A percentile compares a stretch with the other conserved stretches of the same genome.
phyloP scores from a whole-genome alignment of 1,140 invertebrate genomes.

The Camponotus vicinus region DNA sequence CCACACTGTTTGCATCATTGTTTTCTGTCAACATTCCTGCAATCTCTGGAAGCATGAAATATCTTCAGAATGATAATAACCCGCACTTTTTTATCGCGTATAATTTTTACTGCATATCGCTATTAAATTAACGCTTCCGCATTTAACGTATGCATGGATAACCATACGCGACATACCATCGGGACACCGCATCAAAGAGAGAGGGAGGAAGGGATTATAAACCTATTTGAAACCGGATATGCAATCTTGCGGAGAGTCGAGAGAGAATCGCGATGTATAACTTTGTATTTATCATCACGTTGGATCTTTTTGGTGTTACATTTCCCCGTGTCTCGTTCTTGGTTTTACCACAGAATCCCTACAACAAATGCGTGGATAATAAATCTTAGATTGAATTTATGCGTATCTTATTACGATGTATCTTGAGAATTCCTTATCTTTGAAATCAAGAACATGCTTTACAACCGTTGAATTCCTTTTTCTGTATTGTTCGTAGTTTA shows the following conservation, averaged over 20 bases:
- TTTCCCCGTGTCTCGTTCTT: slow-evolving; percentile 6
- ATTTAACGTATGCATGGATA: not conserved
- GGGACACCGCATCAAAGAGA: not conserved
- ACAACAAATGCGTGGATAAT: slow-evolving; percentile 1
- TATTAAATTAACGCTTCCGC: slow-evolving; percentile 14
- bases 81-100: not conserved
- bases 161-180: not conserved
- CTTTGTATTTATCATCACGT: slow-evolving; percentile 12
- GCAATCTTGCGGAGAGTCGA: not conserved
- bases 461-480: not conserved
- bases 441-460: not conserved
- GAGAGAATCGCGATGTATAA: slow-evolving; percentile 21
- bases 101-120: slow-evolving; percentile 31
- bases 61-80: slow-evolving; percentile 22
- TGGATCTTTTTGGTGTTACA: slow-evolving; percentile 2
- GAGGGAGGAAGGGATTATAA: not conserved
- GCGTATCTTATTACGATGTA: not conserved
- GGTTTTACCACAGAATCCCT: not conserved
- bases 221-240: slow-evolving; percentile 34
- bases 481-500: not conserved
- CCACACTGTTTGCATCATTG: too few species aligned
- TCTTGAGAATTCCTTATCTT: not conserved
- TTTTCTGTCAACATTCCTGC: not conserved
- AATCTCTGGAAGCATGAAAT: not conserved
- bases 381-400: slow-evolving; percentile 10